Evolutionary conservation across 2,797 vertebrate species (phyloP), one percentile per base, ranked within the genome.

Genomic region (Muscicapa comitata): DNA sequence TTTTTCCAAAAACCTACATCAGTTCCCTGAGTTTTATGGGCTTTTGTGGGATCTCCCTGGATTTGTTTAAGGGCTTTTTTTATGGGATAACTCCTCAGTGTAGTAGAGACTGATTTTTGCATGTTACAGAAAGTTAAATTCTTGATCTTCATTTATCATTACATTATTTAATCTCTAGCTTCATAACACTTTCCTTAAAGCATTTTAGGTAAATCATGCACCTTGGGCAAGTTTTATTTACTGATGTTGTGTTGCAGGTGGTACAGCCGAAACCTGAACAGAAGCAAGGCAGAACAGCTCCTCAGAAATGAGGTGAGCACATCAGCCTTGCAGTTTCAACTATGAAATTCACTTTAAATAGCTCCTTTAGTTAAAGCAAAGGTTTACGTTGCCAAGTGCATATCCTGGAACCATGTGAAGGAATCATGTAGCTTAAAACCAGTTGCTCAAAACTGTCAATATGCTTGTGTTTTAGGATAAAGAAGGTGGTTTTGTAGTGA

Each of bases 401-500:
- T 66, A 35, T 86, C 40, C 35, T 72, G 48, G 61, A 48, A 48
- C 0, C 0, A 2, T 53, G 25, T 66, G 23, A 19, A 48, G 84
- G 57, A 68, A 31, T 50, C 38, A 26, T 4, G 3, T 17, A 38
- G 11, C 47, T 81, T 90, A 61, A 92, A 81, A 68, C 15, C 7
- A 9, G n/a, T 21, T 86, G n/a, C 73, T 61, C n/a, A 58, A 79
- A 84, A 54, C 7, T 75, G 65, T 79, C 7, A 2, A 80, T 90
- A 26, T 97, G 59, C 73, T 95, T 97, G 68, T 7, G 25, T 98
- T 98, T 91, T 96, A 99, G 99, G 99, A 98, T 97, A 99, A 99
- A 98, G 99, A 99, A 97, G 99, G 99, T 45, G 98, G 98, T 35
- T 99, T 99, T 97, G 98, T 99, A 48, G 98, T 99, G 74, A 98